Evolutionary conservation across 1,140 invertebrate genomes (phyloP), one percentile per base, ranked within the genome.

Genomic region (Scylla paramamosain): DNA sequence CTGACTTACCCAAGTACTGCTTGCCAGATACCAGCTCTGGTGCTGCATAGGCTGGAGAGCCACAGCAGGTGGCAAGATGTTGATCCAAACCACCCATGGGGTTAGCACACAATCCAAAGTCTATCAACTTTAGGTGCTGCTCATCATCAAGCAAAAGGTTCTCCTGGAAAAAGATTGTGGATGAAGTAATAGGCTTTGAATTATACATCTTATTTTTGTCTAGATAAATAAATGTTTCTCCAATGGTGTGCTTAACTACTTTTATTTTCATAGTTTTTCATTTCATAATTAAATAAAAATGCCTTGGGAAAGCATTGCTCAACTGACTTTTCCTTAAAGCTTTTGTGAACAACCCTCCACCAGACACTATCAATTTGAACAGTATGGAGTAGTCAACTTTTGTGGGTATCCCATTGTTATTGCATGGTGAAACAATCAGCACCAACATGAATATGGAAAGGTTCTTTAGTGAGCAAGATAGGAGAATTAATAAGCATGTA

Each of bases 101-200:
- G 96, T 98, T 98, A 0, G 98, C 98, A 97, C 98, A 99, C 12
- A 99, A 97, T 52, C 99, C 99, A 97, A 99, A 99, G 97, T 99
- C 98, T 96, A 99, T 99, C 84, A 99, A 96, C 96, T 99, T 99
- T 29, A 99, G 97, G 96, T 98, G 98, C 95, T 98, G 97, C 91
- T 98, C 97, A 96, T 98, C 98, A 96, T 99, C 98, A 90, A 99
- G 96, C 39, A 99, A 97, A 88, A 99, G 97, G 97, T 99, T 99
- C 97, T 99, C 98, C 98, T 98, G 96, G 83, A 97, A 31, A 0
- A 92, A 29, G 14, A 4, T 0, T 39, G 67, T 77, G 67, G 2
- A n/a, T 77, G 8, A 77, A n/a, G 67, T 48, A 48, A 48, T 48
- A 48, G 4, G 14, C 46, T 14, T 7, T 48, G 46, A 48, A 48